Evolutionary conservation across 1,140 invertebrate species (phyloP).

Genomic region (Neuroterus valhalla): DNA sequence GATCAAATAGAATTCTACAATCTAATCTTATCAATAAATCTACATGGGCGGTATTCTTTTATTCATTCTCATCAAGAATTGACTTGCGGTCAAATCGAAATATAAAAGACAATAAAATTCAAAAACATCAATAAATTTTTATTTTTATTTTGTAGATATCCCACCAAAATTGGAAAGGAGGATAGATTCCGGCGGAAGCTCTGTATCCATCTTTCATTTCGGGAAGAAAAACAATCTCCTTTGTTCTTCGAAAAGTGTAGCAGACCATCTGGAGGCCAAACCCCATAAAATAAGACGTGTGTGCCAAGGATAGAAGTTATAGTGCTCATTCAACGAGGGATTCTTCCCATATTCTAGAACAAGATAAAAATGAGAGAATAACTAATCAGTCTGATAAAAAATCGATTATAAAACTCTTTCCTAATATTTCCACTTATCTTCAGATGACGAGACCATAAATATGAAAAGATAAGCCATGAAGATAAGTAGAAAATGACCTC

Average conservation of each 20-base stretch:
- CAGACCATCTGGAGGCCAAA: constrained; percentile 21
- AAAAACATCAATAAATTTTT: neutral
- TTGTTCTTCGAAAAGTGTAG: constrained; percentile 1
- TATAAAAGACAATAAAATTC: no score
- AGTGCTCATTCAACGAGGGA: constrained; percentile 1
- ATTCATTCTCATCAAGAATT: no score
- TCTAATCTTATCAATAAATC: no score
- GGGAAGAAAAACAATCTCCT: neutral
- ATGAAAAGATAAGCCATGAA: neutral
- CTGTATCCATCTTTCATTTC: neutral
- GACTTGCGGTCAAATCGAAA: no score
- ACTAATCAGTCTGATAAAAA: neutral
- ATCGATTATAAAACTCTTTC: neutral
- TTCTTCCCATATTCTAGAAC: neutral
- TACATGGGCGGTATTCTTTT: no score
- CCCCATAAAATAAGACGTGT: constrained; percentile 12
- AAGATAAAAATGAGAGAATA: neutral
- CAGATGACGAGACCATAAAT: neutral
- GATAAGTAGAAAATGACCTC: neutral
- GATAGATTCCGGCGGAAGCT: neutral
- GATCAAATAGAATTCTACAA: no score
- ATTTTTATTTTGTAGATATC: neutral
- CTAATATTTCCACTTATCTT: constrained; percentile 1
- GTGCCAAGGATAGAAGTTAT: neutral
- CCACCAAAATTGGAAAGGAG: neutral